Evolutionary conservation across 2,888 invertebrate genomes (phyloP).

Genomic region (Odontocolon sp.): DNA sequence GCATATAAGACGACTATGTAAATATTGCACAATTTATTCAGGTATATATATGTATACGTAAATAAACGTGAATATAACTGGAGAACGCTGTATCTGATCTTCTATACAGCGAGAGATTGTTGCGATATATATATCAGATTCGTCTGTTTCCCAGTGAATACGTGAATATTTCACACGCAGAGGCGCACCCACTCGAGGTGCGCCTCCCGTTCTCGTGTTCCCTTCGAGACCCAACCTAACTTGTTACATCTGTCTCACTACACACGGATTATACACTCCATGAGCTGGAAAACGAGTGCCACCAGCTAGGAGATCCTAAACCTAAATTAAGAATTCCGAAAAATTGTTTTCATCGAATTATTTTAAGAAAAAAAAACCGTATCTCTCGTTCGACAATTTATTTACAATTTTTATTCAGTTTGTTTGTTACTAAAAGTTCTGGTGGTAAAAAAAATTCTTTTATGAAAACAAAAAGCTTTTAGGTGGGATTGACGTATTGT

Average conservation of each 20-base stretch:
- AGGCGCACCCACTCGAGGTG: constrained; percentile 56
- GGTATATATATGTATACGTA: constrained; percentile 11
- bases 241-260: constrained; percentile 38
- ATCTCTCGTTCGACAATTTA: too few species aligned
- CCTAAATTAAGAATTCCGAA: not conserved
- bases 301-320: not conserved
- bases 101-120: not conserved
- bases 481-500: not conserved
- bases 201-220: constrained; percentile 30
- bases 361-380: not conserved
- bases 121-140: constrained; percentile 21
- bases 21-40: constrained; percentile 38
- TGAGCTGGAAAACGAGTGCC: constrained; percentile 35
- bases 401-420: too few species aligned
- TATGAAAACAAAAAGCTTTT: not conserved
- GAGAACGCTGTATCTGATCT: not conserved
- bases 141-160: constrained; percentile 53
- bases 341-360: not conserved
- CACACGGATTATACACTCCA: constrained; percentile 41
- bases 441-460: not conserved
- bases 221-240: constrained; percentile 45
- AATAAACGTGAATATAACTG: not conserved
- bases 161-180: constrained; percentile 63
- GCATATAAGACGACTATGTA: constrained; percentile 18
- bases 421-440: too few species aligned